Base-by-base conservation (phyloP, 2,888 invertebrate genomes). In the Lydus trimaculatus region DNA sequence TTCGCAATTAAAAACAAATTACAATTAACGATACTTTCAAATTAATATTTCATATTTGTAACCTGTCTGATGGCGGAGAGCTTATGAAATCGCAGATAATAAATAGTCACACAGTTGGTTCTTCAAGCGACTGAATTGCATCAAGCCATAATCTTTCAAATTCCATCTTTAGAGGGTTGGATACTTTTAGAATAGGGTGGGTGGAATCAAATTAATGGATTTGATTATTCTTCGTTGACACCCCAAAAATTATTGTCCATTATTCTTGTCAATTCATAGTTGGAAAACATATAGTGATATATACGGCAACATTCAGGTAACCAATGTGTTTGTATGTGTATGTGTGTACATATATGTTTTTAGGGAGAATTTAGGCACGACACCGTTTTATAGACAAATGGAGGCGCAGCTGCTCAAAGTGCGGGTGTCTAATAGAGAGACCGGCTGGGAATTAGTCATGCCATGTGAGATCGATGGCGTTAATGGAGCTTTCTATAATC, bases 371-470 rank as follows among this genome's bases (percentile, higher is more conserved):
- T 36, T 33, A 39, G 66, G 67, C 68, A 67, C 59, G 63, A 67
- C 68, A 23, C 70, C 68, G 73, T 73, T 67, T 74, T 66, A 72
- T 73, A 80, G 76, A 79, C 76, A 79, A 81, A 80, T 80, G 78
- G 80, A 79, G 79, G 75, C 81, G 74, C 83, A 83, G 81, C 81
- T 83, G 83, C 73, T 77, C 72, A 77, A 69, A 74, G 78, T 76
- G 79, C 75, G 75, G 74, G 76, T 77, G 77, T 79, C 79, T 80
- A 80, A 81, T 77, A 78, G 78, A 71, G 43, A 78, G 77, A 76
- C 78, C 78, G 79, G 77, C 76, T 70, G 77, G 73, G 78, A 81
- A 81, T 83, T 80, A 82, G 81, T 82, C 81, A 83, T 79, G 81
- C 76, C 78, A 79, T 71, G 76, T 68, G 75, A 80, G 80, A 81